Base-by-base conservation (phyloP, 2,888 invertebrate genomes). In the Harpagoxenus sublaevis region DNA sequence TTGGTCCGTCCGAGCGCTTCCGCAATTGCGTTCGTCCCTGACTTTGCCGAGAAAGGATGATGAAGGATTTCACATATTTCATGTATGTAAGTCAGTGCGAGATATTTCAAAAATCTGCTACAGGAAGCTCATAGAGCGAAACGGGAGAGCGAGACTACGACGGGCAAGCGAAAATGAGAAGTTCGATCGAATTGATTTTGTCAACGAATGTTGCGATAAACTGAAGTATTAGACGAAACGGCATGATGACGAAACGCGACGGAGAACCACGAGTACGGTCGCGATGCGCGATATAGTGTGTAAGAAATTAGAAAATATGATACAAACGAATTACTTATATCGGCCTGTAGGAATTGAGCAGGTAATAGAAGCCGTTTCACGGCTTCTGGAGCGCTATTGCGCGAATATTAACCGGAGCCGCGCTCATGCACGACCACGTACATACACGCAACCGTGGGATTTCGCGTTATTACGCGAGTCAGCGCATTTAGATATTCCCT, bases 381-480 rank as follows among this genome's bases (percentile, higher is more conserved):
- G 73, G 60, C 73, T 77, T 84, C 60, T 45, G 60, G 60, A 68
- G 62, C 84, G 42, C 18, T 12, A 45, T 57, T 60, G 83, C 63
- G n/a, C 35, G 42, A 53, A 78, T 55, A 68, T 70, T 84, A 63
- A 68, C 65, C 78, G 73, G 31, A 39, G 18, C 73, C 31, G 83
- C 48, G 79, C 57, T 63, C 79, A 65, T 63, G 79, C 73, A 75
- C 75, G 77, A 65, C 73, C 48, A 28, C 48, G 57, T 51, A 35
- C 23, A 23, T 35, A 70, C 65, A 65, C 77, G 63, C 23, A 75
- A 86, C 73, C 88, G 89, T 88, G 89, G 85, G 88, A 87, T 77
- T 87, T 89, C 79, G 86, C 89, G 85, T 88, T 85, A 84, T 90
- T 88, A 89, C 84, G 84, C 84, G 79, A 81, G 83, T 63, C 55